A percentile compares a stretch with the other conserved stretches of the same genome.
phyloP scores from a whole-genome alignment of 2,113 vertebrate genomes.

The Bufo bufo region DNA sequence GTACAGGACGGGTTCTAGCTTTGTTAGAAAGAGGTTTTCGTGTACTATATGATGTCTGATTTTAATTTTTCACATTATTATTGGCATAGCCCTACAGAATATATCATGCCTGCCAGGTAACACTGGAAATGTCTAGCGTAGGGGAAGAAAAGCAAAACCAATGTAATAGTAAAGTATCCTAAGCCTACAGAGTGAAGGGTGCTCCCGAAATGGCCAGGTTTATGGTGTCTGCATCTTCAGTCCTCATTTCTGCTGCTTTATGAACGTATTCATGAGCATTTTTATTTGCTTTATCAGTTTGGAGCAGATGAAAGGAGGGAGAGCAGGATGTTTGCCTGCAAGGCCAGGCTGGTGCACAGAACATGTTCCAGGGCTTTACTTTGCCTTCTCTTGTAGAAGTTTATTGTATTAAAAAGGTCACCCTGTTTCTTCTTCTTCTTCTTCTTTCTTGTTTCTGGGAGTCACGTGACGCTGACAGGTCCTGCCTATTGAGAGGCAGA shows the following conservation, averaged over 20 bases:
- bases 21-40: no score
- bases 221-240: background rate
- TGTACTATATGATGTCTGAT: no score
- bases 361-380: slow-evolving; percentile 66
- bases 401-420: slow-evolving; percentile 71
- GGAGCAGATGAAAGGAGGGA: background rate
- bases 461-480: slow-evolving; percentile 84
- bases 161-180: no score
- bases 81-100: no score
- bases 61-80: no score
- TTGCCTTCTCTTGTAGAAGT: slow-evolving; percentile 68
- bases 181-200: no score
- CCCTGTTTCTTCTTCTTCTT: slow-evolving; percentile 33
- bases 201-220: no score
- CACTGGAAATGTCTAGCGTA: no score
- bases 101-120: no score
- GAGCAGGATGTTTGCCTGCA: slow-evolving; percentile 66
- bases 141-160: no score
- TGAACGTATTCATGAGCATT: background rate
- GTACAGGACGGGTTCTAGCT: no score
- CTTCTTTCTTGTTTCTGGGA: slow-evolving; percentile 61
- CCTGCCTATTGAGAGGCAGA: slow-evolving; percentile 82
- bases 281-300: slow-evolving; percentile 1
- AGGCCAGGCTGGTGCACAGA: slow-evolving; percentile 64
- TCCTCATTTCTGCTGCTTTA: background rate